Base-by-base conservation (phyloP, 2,888 invertebrate genomes). In the Euspilapteryx auroguttella region DNA sequence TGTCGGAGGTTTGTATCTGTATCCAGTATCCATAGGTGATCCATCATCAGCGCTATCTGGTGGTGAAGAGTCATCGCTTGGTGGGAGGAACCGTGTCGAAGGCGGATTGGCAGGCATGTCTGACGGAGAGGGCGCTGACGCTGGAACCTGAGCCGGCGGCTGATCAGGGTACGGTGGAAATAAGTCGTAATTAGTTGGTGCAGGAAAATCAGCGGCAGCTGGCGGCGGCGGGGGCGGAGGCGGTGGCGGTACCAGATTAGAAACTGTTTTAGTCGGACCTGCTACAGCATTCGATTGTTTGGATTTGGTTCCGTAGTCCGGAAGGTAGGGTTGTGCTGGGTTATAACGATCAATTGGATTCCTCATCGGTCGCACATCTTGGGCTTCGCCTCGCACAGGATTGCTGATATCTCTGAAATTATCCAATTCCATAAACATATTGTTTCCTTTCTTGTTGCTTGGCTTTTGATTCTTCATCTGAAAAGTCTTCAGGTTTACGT, bases 261-360 rank as follows among this genome's bases (percentile, higher is more conserved):
- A 52, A 2, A 58, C 51, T 6, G 61, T 40, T 34, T 53, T 56
- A 2, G 40, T 31, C 12, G 58, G 49, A 2, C 24, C 35, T n/a
- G 47, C 41, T 33, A 38, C 44, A 2, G 58, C 51, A 33, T 58
- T 59, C 36, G 66, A 61, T n/a, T 59, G 49, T 32, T 61, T 61
- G 12, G 28, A 24, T 24, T 34, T 20, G 32, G 41, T 47, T 6
- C 61, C 62, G 32, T 65, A 66, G 11, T 39, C 44, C n/a, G 47
- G 43, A 22, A 76, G 49, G 42, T 75, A 71, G 2, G 76, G 69
- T 37, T 75, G 71, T 3, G 75, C 75, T n/a, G 77, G 69, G 42
- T 77, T 77, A 36, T 69, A 78, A 11, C 77, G 55, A 34, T 78
- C 77, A 28, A 73, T 47, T 4, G 53, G 53, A 28, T 55, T 53